phyloP scores from a whole-genome alignment of 92 coral and sea anemone genomes.

The Zoanthus sociatus region DNA sequence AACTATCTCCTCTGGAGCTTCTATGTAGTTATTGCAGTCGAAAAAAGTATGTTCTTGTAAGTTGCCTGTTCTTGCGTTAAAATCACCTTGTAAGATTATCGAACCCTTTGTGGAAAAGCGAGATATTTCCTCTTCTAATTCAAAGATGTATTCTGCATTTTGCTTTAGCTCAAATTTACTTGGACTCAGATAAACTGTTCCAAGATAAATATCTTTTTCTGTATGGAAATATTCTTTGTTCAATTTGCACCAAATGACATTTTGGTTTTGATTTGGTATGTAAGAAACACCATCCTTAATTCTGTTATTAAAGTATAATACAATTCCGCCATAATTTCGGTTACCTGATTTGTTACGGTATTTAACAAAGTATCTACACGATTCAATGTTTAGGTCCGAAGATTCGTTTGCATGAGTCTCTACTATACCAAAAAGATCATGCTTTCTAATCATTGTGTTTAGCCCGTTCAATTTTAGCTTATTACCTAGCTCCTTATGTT shows the following conservation, averaged over 20 bases:
- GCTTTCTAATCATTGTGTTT: constrained; percentile 17
- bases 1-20: background rate
- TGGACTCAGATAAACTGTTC: constrained; percentile 19
- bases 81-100: background rate
- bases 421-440: constrained; percentile 6
- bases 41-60: background rate
- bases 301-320: constrained; percentile 14
- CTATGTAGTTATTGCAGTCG: background rate
- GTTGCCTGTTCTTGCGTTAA: constrained; percentile 11
- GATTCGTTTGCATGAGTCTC: constrained; percentile 20
- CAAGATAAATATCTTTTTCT: constrained; percentile 25
- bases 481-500: constrained; percentile 37
- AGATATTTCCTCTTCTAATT: constrained; percentile 12
- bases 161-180: background rate
- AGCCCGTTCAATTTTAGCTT: constrained; percentile 30
- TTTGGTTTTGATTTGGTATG: constrained; percentile 36
- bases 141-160: background rate
- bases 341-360: constrained; percentile 30
- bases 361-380: constrained; percentile 24
- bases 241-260: constrained; percentile 29
- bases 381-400: constrained; percentile 1
- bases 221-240: background rate
- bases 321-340: constrained; percentile 11
- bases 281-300: constrained; percentile 26
- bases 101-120: constrained; percentile 5